A percentile compares a stretch with the other conserved stretches of the same genome.
Conservation (phyloP, 2,113 vertebrate genomes). For the Gymnorhina tibicen region DNA sequence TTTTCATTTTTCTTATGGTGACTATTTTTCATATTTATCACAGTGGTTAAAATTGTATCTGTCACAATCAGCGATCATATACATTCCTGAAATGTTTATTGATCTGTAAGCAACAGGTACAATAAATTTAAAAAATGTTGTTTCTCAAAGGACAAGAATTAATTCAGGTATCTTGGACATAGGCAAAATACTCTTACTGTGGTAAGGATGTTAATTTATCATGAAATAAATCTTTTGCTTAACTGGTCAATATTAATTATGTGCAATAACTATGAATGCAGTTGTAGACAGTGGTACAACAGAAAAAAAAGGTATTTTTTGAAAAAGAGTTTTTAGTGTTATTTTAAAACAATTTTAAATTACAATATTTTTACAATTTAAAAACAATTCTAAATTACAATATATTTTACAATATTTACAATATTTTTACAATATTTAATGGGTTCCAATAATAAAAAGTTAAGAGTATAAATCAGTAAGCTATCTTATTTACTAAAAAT, state of each 20-base stretch:
- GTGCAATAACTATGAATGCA: background rate
- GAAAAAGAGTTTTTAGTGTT: background rate
- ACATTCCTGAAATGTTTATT: conserved; percentile 37
- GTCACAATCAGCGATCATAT: conserved; percentile 5
- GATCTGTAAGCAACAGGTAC: conserved; percentile 4
- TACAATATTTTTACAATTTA: background rate
- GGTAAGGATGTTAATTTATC: conserved; percentile 1
- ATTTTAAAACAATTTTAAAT: background rate
- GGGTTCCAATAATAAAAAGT: background rate
- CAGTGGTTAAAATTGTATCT: conserved; percentile 25
- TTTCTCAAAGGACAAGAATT: background rate
- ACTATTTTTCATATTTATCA: conserved; percentile 47
- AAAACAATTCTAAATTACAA: background rate
- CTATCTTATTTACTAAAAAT: background rate
- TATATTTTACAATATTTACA: too few species aligned
- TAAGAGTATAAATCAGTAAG: background rate
- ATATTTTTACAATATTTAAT: too few species aligned
- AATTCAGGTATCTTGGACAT: background rate
- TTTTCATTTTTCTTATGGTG: conserved; percentile 43
- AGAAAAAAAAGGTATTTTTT: background rate
- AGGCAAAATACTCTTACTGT: background rate
- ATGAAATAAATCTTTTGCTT: conserved; percentile 1
- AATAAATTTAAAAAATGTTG: conserved; percentile 1
- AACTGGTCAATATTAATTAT: conserved; percentile 3
- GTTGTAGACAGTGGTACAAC: background rate